Evolutionary conservation across 2,113 vertebrate genomes (phyloP), one percentile per base, ranked within the genome.

Genomic region (Agelaius tricolor): DNA sequence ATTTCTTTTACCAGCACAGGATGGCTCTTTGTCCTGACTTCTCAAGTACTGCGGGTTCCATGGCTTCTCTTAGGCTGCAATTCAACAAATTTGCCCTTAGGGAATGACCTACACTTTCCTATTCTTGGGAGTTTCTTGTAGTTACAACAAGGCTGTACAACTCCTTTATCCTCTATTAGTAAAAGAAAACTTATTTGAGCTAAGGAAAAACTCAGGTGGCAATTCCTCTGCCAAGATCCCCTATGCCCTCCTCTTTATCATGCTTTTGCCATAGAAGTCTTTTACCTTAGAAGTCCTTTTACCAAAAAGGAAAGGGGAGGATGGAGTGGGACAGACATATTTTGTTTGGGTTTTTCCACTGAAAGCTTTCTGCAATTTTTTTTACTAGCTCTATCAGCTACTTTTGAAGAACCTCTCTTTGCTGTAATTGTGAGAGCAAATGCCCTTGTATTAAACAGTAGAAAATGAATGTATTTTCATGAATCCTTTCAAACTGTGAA

Each of bases 11-110:
- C 79, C 72, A 68, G 47, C 76, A 94, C 93, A 96, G 92, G 83
- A 68, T 93, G 81, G 80, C 31, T 88, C 83, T 97, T 96, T 96
- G 96, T 95, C 43, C 84, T 86, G 31, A 47, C 73, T 90, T 95
- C 90, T 94, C 73, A 84, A 74, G 88, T 68, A 90, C 41, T 86
- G 72, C 1, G 0, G 90, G 88, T 96, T 96, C 94, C 86, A 75
- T 13, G 9, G 37, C 65, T 96, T 92, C 80, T 75, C 88, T 96
- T 95, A 89, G 86, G 76, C 95, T 93, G 80, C 88, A 90, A 86
- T 96, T 96, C 92, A 97, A 90, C 69, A 89, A 75, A 90, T 61
- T 89, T 2, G 9, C 69, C 88, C 92, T 90, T 75, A 37, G 93
- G 96, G 88, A 88, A 81, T 78, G 69, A 54, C 86, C 85, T 95